These are phyloP conservation scores for Kryptopterus vitreolus DNA, from an alignment of 2,797 vertebrate genomes.

Conservation along the genomic window DNA sequence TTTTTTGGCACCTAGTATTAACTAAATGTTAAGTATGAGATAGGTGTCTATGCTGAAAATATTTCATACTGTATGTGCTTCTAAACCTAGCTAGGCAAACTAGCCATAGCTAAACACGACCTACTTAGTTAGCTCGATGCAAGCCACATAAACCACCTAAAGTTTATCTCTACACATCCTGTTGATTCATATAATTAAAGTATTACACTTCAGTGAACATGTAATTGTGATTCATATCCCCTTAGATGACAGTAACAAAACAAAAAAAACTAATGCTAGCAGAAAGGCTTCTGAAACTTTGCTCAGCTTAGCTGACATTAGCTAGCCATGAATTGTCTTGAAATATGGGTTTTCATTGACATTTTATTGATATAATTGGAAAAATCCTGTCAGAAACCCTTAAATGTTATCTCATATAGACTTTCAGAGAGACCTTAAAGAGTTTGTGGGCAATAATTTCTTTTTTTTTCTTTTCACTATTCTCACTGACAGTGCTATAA, in stretches of 20 bases:
- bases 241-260: no score
- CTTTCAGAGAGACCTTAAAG: neutral
- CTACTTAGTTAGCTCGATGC: neutral
- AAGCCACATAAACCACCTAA: neutral
- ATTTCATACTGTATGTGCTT: no score
- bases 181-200: neutral
- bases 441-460: no score
- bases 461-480: no score
- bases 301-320: neutral
- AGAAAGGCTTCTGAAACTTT: neutral
- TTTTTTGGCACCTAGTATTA: no score
- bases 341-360: neutral
- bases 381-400: neutral
- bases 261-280: neutral
- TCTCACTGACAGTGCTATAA: neutral
- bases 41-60: no score
- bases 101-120: neutral
- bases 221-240: neutral
- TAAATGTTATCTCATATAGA: neutral
- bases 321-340: neutral
- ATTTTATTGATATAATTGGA: neutral
- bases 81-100: neutral
- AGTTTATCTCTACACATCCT: no score
- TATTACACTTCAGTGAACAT: neutral
- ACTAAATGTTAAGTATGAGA: neutral